These are phyloP conservation scores for Agrypnus murinus DNA, from an alignment of 2,888 invertebrate species.

Conservation along the genomic window DNA sequence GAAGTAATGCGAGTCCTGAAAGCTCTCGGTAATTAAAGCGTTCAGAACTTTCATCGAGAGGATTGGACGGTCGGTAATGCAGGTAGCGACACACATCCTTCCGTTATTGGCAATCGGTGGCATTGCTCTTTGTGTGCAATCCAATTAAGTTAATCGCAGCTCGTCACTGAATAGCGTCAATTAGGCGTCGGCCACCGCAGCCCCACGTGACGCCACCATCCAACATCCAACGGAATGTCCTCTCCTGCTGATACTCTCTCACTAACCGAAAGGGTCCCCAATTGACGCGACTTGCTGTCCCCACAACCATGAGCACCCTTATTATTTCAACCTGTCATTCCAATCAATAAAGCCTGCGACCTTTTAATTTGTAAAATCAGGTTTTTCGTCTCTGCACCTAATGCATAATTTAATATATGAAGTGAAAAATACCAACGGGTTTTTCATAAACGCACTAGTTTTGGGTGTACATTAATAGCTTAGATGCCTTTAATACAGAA, in stretches of 20 bases:
- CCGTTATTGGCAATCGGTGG: conserved; percentile 66
- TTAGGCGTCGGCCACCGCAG: conserved; percentile 65
- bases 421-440: no score
- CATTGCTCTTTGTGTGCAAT: conserved; percentile 66
- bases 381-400: not conserved
- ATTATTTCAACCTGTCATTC: conserved; percentile 36
- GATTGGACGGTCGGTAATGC: conserved; percentile 50
- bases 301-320: conserved; percentile 34
- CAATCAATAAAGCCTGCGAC: conserved; percentile 15
- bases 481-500: no score
- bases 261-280: conserved; percentile 14
- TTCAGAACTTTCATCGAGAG: conserved; percentile 55
- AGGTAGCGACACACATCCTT: conserved; percentile 60
- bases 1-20: conserved; percentile 51
- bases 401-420: not conserved
- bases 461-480: no score
- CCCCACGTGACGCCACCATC: conserved; percentile 58
- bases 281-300: conserved; percentile 37
- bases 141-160: conserved; percentile 70
- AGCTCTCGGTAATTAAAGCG: conserved; percentile 52
- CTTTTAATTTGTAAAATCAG: not conserved
- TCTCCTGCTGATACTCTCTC: conserved; percentile 1
- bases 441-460: no score
- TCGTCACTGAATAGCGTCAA: conserved; percentile 69
- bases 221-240: conserved; percentile 32